These are phyloP conservation scores for Anableps anableps DNA, from an alignment of 2,797 vertebrate species.

Conservation along the genomic window DNA sequence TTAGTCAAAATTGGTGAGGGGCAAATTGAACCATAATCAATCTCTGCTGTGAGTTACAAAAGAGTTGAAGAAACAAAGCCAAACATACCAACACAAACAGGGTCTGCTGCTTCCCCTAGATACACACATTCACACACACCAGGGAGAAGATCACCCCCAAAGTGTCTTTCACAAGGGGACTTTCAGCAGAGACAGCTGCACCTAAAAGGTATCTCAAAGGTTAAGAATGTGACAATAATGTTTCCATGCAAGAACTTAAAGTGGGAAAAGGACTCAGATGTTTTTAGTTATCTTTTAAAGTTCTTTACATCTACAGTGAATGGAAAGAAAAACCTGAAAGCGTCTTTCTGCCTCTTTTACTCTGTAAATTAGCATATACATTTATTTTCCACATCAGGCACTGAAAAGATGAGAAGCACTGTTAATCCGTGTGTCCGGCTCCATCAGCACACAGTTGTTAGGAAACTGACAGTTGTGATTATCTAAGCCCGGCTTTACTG, in stretches of 20 bases:
- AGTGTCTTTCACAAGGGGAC: constrained; percentile 49
- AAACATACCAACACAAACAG: constrained; percentile 34
- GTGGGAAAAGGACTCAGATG: constrained; percentile 21
- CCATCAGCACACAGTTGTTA: constrained; percentile 56
- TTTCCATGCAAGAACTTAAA: constrained; percentile 34
- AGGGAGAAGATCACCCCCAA: constrained; percentile 27
- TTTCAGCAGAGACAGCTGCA: constrained; percentile 65
- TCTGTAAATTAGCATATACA: not conserved
- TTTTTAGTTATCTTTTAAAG: constrained; percentile 5
- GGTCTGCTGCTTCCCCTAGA: constrained; percentile 1
- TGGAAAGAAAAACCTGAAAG: not conserved
- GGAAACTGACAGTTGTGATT: constrained; percentile 64
- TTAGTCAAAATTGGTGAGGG: not conserved
- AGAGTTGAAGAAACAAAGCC: not conserved
- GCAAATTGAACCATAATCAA: not conserved
- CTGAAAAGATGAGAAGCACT: constrained; percentile 16
- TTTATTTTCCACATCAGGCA: not conserved
- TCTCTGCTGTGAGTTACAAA: not conserved
- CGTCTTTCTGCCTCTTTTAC: not conserved
- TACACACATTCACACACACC: constrained; percentile 30
- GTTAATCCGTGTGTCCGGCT: constrained; percentile 3
- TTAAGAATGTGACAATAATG: constrained; percentile 41
- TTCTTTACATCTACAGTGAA: not conserved
- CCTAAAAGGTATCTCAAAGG: constrained; percentile 51
- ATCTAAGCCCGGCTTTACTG: constrained; percentile 48